These are phyloP conservation scores for Hyposoter didymator DNA, from an alignment of 2,888 invertebrate genomes.

Conservation along the genomic window DNA sequence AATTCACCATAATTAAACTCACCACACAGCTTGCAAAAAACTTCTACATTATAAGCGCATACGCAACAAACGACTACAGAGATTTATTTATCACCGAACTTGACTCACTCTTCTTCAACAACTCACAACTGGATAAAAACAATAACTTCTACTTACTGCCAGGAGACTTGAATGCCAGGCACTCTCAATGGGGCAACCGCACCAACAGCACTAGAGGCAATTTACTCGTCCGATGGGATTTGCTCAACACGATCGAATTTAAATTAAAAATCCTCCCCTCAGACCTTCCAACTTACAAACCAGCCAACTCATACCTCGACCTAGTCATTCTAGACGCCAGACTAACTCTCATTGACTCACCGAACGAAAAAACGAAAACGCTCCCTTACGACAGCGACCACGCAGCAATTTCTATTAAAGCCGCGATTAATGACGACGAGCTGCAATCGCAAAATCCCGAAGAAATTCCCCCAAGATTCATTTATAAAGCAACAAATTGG, in stretches of 20 bases:
- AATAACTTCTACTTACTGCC: slow-evolving; percentile 11
- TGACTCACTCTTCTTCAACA: slow-evolving; percentile 1
- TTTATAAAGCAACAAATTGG: slow-evolving; percentile 58
- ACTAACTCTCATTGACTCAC: not conserved
- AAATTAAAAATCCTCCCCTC: slow-evolving; percentile 37
- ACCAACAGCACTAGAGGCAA: not conserved
- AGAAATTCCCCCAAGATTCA: not conserved
- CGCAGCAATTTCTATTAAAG: slow-evolving; percentile 25
- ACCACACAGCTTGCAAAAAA: not conserved
- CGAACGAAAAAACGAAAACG: not conserved
- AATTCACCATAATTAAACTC: slow-evolving; percentile 34
- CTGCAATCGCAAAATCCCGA: not conserved
- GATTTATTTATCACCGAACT: slow-evolving; percentile 27
- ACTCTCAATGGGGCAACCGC: slow-evolving; percentile 10
- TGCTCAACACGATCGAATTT: not conserved
- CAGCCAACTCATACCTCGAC: slow-evolving; percentile 33
- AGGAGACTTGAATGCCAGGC: slow-evolving; percentile 40
- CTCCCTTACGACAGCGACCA: slow-evolving; percentile 61
- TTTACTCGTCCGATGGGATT: not conserved
- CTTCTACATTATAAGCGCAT: slow-evolving; percentile 29
- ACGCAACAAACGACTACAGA: slow-evolving; percentile 15
- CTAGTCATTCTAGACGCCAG: slow-evolving; percentile 37
- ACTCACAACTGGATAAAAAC: not conserved
- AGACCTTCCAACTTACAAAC: slow-evolving; percentile 6
- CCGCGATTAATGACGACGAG: not conserved